These are phyloP conservation scores for Eumeta japonica DNA, from an alignment of 1,140 invertebrate species.

Conservation along the genomic window DNA sequence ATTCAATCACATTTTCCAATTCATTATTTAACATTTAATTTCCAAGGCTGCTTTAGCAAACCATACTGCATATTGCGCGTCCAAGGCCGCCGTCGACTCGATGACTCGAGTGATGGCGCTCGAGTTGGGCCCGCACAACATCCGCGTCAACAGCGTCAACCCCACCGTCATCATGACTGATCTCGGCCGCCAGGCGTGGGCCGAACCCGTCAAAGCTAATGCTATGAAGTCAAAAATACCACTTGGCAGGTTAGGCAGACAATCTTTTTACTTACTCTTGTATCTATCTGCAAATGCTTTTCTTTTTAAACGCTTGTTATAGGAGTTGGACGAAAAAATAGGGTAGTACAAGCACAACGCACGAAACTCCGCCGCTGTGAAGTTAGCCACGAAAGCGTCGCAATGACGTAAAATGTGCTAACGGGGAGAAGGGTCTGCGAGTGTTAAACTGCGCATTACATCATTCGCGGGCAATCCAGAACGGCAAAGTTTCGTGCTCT, in stretches of 20 bases:
- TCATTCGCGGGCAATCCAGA: too few relatives aligned
- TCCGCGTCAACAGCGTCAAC: conserved; percentile 86
- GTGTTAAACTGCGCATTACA: too few relatives aligned
- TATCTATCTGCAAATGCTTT: too few relatives aligned
- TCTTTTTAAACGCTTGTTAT: too few relatives aligned
- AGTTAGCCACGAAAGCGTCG: too few relatives aligned
- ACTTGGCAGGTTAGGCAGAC: conserved; percentile 58
- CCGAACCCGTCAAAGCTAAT: conserved; percentile 69
- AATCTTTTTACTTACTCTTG: too few relatives aligned
- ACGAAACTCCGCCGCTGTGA: too few relatives aligned
- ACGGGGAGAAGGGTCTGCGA: too few relatives aligned
- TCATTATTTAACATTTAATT: conserved; percentile 1
- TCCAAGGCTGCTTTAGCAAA: conserved; percentile 65
- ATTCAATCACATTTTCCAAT: background rate
- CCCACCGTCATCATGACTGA: conserved; percentile 88
- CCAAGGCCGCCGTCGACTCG: conserved; percentile 68
- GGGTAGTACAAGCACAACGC: too few relatives aligned
- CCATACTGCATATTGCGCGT: conserved; percentile 73
- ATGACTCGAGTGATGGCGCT: conserved; percentile 76
- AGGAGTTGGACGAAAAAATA: too few relatives aligned
- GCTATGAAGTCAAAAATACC: conserved; percentile 79
- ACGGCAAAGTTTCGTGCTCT: too few relatives aligned
- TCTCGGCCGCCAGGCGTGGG: conserved; percentile 80
- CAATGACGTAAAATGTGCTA: too few relatives aligned
- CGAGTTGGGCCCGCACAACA: conserved; percentile 81